Evolutionary conservation across 2,888 invertebrate genomes (phyloP).

Genomic region (Cloeon dipterum): DNA sequence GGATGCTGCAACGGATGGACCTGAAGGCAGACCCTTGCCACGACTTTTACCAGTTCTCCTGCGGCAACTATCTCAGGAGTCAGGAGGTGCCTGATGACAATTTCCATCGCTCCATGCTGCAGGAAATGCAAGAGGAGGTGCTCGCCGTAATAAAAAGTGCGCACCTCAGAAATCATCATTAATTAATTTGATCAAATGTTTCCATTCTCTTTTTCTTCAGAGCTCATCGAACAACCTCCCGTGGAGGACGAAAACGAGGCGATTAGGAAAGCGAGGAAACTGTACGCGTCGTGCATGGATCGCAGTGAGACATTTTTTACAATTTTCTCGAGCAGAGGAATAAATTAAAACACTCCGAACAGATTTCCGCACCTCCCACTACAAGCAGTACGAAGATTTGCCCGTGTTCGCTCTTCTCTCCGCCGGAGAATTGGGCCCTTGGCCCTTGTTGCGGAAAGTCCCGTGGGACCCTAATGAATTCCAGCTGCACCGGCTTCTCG

Average conservation of each 20-base stretch:
- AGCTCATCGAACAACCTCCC: constrained; percentile 13
- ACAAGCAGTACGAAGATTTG: constrained; percentile 12
- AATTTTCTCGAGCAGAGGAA: not conserved
- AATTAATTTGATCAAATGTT: too few species aligned
- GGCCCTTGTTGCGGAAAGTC: constrained; percentile 14
- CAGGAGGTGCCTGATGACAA: constrained; percentile 18
- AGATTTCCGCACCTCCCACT: constrained; percentile 11
- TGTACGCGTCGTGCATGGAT: constrained; percentile 18
- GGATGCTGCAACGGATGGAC: constrained; percentile 15
- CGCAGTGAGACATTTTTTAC: constrained; percentile 13
- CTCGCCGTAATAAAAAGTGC: constrained; percentile 17
- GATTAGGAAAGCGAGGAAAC: constrained; percentile 14
- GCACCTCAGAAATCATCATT: too few species aligned
- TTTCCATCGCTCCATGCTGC: constrained; percentile 15
- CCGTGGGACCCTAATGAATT: constrained; percentile 12
- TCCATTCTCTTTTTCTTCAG: too few species aligned
- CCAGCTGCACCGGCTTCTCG: constrained; percentile 14
- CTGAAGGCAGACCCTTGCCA: constrained; percentile 13
- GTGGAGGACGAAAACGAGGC: constrained; percentile 12
- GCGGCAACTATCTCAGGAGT: constrained; percentile 15
- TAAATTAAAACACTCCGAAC: too few species aligned
- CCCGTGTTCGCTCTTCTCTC: constrained; percentile 14
- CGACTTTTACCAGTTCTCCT: constrained; percentile 18
- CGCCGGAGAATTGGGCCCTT: constrained; percentile 13
- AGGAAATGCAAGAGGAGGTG: constrained; percentile 18